Evolutionary conservation across 2,797 vertebrate species (phyloP).

Genomic region (Catharus ustulatus): DNA sequence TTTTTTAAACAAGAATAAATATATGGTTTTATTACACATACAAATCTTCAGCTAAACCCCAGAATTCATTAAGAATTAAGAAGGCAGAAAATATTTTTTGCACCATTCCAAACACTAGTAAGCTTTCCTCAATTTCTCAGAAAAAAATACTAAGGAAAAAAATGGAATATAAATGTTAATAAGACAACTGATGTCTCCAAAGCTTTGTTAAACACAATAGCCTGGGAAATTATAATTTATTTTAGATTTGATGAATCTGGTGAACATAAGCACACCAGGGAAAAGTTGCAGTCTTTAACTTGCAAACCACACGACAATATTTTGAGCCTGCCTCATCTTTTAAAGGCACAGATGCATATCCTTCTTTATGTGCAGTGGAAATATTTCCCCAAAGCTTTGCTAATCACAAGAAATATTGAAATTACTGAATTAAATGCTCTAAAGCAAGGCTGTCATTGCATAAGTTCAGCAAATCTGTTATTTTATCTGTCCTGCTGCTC

Average conservation of each 20-base stretch:
- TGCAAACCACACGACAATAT: conserved; percentile 50
- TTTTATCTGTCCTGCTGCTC: not conserved
- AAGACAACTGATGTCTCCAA: conserved; percentile 66
- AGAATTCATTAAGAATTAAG: conserved; percentile 67
- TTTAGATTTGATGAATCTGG: conserved; percentile 55
- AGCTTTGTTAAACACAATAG: conserved; percentile 69
- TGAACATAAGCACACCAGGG: conserved; percentile 43
- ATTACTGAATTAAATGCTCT: not conserved
- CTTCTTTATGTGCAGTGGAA: not conserved
- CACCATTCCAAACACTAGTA: conserved; percentile 66
- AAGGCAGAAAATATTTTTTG: conserved; percentile 40
- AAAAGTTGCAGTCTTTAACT: conserved; percentile 56
- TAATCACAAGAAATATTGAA: conserved; percentile 35
- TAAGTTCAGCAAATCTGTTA: not conserved
- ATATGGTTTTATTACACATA: conserved; percentile 17
- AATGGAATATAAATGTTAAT: conserved; percentile 76
- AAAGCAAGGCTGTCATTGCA: not conserved
- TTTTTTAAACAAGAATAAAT: not conserved
- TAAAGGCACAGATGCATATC: conserved; percentile 38
- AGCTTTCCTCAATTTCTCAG: conserved; percentile 71
- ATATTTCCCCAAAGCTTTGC: conserved; percentile 46
- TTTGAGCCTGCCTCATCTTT: conserved; percentile 27
- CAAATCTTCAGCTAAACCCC: conserved; percentile 29
- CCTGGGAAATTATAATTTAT: conserved; percentile 67
- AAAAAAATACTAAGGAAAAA: conserved; percentile 72